Percentiles rank a stretch among this genome's conserved stretches.
phyloP scores from a whole-genome alignment of 2,113 vertebrate genomes.

The Gallinago media region DNA sequence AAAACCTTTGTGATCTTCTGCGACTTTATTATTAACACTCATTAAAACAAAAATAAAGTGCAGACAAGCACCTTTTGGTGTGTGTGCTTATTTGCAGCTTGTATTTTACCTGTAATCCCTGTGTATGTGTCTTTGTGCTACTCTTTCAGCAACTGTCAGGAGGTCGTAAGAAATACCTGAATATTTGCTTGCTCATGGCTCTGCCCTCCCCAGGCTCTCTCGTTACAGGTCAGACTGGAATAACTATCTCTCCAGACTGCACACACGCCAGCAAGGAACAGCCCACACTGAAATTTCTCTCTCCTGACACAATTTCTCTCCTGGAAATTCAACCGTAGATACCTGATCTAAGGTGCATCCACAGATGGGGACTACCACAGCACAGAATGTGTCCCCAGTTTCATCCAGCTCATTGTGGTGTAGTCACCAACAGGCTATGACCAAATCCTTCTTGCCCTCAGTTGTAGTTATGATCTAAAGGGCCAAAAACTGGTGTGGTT shows the following conservation, averaged over 20 bases:
- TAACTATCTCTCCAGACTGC: not conserved
- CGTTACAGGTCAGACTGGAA: not conserved
- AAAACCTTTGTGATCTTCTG: not conserved
- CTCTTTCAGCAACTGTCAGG: not conserved
- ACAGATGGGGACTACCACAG: fast-evolving
- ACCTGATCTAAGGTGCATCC: no score
- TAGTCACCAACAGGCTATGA: no score
- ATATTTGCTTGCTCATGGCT: not conserved
- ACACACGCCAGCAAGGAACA: not conserved
- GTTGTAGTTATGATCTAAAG: not conserved
- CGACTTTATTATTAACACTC: not conserved
- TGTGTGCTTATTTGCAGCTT: not conserved
- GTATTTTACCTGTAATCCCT: not conserved
- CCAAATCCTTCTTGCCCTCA: not conserved
- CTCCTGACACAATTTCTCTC: not conserved
- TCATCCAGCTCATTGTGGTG: fast-evolving
- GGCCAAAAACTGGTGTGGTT: not conserved
- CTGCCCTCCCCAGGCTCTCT: not conserved
- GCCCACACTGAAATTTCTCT: not conserved
- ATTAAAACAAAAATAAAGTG: not conserved
- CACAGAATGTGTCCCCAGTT: fast-evolving
- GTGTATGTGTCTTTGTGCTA: not conserved
- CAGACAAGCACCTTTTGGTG: not conserved
- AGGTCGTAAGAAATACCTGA: not conserved
- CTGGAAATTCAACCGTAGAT: not conserved